phyloP scores from a whole-genome alignment of 2,797 vertebrate genomes.

The Microhierax caerulescens region DNA sequence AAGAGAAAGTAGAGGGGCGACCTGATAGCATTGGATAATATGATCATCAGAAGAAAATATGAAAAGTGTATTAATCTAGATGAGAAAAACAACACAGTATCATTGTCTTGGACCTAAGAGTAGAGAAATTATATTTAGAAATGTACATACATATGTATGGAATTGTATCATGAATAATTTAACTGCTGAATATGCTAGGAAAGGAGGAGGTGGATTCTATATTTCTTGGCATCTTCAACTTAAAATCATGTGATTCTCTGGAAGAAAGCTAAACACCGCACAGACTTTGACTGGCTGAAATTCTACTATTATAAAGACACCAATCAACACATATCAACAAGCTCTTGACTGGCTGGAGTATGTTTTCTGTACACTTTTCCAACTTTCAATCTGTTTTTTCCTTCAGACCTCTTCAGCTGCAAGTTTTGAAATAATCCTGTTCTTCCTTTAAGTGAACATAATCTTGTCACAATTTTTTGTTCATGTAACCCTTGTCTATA shows the following conservation, averaged over 20 bases:
- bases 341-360: background rate
- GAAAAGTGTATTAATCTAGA: background rate
- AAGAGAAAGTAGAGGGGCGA: background rate
- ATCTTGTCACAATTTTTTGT: background rate
- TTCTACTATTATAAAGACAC: background rate
- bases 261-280: background rate
- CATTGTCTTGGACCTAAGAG: background rate
- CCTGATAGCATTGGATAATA: background rate
- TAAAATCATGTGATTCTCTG: background rate
- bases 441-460: background rate
- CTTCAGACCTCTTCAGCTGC: background rate
- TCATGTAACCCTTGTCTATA: background rate
- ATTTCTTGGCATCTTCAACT: background rate
- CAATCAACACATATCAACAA: background rate
- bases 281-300: background rate
- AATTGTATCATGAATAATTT: background rate
- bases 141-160: background rate
- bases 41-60: background rate
- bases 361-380: rapidly evolving
- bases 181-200: background rate
- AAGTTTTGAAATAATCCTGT: background rate
- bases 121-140: background rate
- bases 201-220: background rate
- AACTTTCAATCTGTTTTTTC: background rate
- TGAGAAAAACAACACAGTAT: background rate